Percentiles rank a stretch among this genome's conserved stretches.
These are phyloP conservation scores for Eupithecia vulgata DNA, from an alignment of 2,888 invertebrate genomes.

Conservation along the genomic window DNA sequence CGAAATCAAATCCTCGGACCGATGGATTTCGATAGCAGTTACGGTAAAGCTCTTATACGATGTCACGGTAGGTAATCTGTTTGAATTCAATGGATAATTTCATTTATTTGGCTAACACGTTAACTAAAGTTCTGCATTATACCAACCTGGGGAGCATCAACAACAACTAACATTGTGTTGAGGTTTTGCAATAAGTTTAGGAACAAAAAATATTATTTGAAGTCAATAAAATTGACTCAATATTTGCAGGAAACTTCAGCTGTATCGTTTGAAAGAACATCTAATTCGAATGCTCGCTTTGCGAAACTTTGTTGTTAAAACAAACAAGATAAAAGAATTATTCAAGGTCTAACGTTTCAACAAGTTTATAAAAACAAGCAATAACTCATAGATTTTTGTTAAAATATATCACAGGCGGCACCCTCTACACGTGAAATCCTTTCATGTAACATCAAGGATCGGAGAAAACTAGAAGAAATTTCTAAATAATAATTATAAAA, in stretches of 20 bases:
- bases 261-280: no score
- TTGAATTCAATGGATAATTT: conserved; percentile 18
- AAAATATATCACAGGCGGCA: no score
- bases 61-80: conserved; percentile 38
- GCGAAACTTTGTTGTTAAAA: not conserved
- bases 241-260: not conserved
- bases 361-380: no score
- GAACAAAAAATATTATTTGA: not conserved
- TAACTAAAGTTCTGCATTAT: not conserved
- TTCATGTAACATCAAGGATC: not conserved
- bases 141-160: not conserved
- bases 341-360: no score
- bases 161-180: not conserved
- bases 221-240: not conserved
- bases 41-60: conserved; percentile 27
- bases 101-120: not conserved
- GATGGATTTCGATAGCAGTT: conserved; percentile 21
- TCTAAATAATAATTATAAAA: no score
- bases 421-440: not conserved
- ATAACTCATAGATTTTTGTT: no score
- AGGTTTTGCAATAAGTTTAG: not conserved
- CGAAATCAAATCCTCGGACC: no score
- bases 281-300: not conserved
- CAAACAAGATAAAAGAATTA: not conserved
- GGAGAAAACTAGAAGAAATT: not conserved